Percentiles rank a stretch among this genome's conserved stretches.
phyloP scores from a whole-genome alignment of 2,113 vertebrate genomes.

The Erythrolamprus reginae region DNA sequence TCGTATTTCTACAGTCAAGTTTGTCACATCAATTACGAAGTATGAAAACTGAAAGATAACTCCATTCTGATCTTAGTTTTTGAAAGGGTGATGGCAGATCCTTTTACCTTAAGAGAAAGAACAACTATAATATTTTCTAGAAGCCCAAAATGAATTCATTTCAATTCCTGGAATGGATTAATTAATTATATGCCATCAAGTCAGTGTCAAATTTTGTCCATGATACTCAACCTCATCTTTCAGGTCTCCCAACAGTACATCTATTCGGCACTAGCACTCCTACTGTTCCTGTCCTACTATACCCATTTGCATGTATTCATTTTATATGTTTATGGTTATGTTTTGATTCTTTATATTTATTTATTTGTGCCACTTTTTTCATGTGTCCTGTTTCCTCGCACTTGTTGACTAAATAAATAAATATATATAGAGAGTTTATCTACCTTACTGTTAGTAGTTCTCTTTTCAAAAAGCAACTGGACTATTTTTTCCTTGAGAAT shows the following conservation, averaged over 20 bases:
- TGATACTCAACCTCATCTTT: neutral
- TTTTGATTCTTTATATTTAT: too few species aligned
- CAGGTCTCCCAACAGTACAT: neutral
- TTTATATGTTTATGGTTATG: too few species aligned
- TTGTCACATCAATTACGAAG: neutral
- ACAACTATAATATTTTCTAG: neutral
- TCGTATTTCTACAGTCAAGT: too few species aligned
- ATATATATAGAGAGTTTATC: neutral
- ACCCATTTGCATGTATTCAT: too few species aligned
- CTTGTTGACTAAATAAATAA: too few species aligned
- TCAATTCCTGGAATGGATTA: neutral
- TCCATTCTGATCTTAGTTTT: neutral
- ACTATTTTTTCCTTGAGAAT: neutral
- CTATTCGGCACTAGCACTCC: neutral
- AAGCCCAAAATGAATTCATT: neutral
- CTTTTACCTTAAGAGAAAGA: neutral
- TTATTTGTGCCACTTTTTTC: too few species aligned
- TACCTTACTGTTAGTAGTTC: neutral
- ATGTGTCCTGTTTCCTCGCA: too few species aligned
- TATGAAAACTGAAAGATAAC: neutral
- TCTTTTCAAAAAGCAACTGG: neutral
- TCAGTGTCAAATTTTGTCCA: neutral
- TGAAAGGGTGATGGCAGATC: neutral
- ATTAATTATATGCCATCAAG: neutral
- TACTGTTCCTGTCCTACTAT: too few species aligned